Percentiles rank a stretch among this genome's conserved stretches.
Conservation (phyloP, 2,797 vertebrate species). For the Hydrophis major region DNA sequence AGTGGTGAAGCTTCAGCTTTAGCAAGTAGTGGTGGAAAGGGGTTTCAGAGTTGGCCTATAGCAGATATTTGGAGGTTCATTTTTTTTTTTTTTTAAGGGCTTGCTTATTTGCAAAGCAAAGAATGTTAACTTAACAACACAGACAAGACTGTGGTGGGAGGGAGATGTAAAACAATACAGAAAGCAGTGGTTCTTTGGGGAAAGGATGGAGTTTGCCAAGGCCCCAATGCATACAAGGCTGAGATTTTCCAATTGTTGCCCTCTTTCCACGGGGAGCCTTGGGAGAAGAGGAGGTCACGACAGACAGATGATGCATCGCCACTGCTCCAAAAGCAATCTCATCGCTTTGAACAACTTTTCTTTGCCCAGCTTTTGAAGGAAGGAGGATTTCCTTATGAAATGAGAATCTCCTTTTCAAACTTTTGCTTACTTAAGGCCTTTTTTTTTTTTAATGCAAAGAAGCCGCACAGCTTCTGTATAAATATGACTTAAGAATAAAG, state of each 20-base stretch:
- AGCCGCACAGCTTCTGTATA: slow-evolving; percentile 15
- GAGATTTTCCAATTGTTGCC: slow-evolving; percentile 12
- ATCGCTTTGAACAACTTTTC: slow-evolving; percentile 16
- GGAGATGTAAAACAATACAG: background rate
- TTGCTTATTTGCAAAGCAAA: background rate
- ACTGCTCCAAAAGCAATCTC: slow-evolving; percentile 2
- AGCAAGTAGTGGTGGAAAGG: background rate
- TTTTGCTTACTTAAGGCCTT: slow-evolving; percentile 36
- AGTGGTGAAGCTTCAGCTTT: background rate
- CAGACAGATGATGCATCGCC: slow-evolving; percentile 22
- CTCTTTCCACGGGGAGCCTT: background rate
- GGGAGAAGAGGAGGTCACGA: slow-evolving; percentile 4
- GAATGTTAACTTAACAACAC: background rate
- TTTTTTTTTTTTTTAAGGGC: background rate
- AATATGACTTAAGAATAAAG: slow-evolving; percentile 16
- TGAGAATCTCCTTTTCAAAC: background rate
- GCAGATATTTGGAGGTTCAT: background rate
- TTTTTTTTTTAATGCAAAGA: slow-evolving; percentile 11
- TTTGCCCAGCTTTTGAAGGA: slow-evolving; percentile 12
- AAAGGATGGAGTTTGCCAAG: background rate
- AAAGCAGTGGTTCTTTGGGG: background rate
- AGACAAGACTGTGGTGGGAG: background rate
- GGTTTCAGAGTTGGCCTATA: background rate
- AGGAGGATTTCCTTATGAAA: slow-evolving; percentile 2
- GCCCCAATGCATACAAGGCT: slow-evolving; percentile 15